These are phyloP conservation scores for Sitta carolinensis DNA, from an alignment of 2,797 vertebrate genomes.

Conservation along the genomic window DNA sequence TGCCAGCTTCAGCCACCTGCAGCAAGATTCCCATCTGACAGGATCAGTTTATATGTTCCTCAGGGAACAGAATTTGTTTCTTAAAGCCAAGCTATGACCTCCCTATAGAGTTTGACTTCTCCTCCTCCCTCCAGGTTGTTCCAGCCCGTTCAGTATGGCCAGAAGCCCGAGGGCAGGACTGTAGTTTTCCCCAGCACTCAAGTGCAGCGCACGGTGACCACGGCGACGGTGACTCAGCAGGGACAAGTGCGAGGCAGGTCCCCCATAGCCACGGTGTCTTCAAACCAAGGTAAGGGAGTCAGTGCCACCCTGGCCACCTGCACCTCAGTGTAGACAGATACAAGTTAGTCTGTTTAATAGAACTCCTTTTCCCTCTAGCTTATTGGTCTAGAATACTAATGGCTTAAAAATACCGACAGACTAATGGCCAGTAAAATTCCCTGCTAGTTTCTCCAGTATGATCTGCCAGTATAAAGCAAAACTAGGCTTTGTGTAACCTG, in stretches of 20 bases:
- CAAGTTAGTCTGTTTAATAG: background rate
- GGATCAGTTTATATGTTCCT: background rate
- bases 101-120: background rate
- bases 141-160: constrained; percentile 89
- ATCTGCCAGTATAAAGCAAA: background rate
- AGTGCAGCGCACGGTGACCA: constrained; percentile 70
- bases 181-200: constrained; percentile 78
- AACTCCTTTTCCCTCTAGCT: constrained; percentile 11
- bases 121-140: constrained; percentile 79
- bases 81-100: background rate
- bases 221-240: constrained; percentile 71
- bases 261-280: constrained; percentile 74
- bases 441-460: background rate
- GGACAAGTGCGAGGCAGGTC: constrained; percentile 80
- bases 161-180: constrained; percentile 90
- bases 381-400: constrained; percentile 54
- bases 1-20: background rate
- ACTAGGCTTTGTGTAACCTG: constrained; percentile 20
- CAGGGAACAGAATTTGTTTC: background rate
- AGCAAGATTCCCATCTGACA: background rate
- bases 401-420: constrained; percentile 38
- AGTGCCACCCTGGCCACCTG: background rate
- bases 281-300: constrained; percentile 82
- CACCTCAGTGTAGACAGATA: background rate
- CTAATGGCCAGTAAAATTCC: constrained; percentile 38